Base-by-base conservation (phyloP, 2,797 vertebrate species). In the Rhabdophis nuchalis region DNA sequence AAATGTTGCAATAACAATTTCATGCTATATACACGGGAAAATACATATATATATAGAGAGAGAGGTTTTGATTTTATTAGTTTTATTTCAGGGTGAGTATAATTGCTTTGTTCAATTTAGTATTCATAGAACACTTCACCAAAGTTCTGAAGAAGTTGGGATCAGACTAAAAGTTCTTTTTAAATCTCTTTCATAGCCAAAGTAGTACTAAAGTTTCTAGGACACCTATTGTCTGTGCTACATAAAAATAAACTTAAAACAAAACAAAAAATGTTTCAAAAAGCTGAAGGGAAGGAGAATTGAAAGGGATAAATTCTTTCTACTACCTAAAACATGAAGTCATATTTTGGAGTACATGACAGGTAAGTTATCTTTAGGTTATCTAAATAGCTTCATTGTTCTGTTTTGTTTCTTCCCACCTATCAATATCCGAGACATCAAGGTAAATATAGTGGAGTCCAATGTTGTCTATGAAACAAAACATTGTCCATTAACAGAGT, bases 341-440 rank as follows among this genome's bases (percentile, higher is more conserved):
- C 0, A 36, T 0, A 0, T 23, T 3, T 64, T 27, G n/a, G 36
- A 41, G 13, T 90, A 0, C 0, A 0, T 0, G 25, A 29, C 94
- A 93, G 94, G 94, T 93, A 50, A 85, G 90, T 95, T 41, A 61
- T 29, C 11, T 77, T 27, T 57, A 23, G 2, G 32, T 60, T 85
- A n/a, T 61, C 46, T 89, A 46, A 29, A 46, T 52, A 85, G 41
- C 41, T 54, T 82, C 36, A 82, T 82, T 77, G 72, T 41, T 20
- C 36, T 57, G 53, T 53, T 61, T 9, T 64, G 27, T 13, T 32
- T 27, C 29, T 52, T 85, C 68, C 14, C 29, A 50, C 8, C 18
- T 87, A 52, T 50, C 52, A 64, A 2, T 3, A 16, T 36, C 4
- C 0, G 13, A 56, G 32, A 6, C 82, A 46, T 57, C 60, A 86